Evolutionary conservation across 2,113 vertebrate species (phyloP), one percentile per base, ranked within the genome.

Genomic region (Anoplopoma fimbria): DNA sequence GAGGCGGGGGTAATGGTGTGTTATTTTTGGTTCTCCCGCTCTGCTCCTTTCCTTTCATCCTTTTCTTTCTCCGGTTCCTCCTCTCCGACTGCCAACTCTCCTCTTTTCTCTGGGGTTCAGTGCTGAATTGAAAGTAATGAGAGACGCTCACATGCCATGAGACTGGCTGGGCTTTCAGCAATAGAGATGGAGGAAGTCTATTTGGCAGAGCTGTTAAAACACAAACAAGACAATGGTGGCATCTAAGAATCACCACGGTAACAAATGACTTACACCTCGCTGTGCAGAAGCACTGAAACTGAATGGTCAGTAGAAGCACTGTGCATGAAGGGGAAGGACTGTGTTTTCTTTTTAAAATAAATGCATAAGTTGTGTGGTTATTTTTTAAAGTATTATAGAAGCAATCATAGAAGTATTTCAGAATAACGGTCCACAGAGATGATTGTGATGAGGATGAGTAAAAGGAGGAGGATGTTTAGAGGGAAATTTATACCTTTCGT

Each of bases 21-120:
- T 89, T 92, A 85, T 90, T 93, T 89, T 90, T 89, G 84, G 81
- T 77, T 89, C 84, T 90, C 78, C 69, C 53, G 60, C 75, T 85
- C 84, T 87, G 79, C 85, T 89, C 13, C 62, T 61, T 76, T 90
- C 87, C 81, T 88, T 90, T 91, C 84, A 92, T 90, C 77, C 79
- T 84, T 53, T 87, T 86, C 79, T 85, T 62, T 67, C 75, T 63
- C 65, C 79, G 75, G 53, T 71, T 87, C 23, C 81, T 71, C 62
- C 75, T 82, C 75, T 65, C 69, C 7, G 65, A 79, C 88, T 85
- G 90, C 88, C 87, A 89, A 51, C 86, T 79, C 71, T 79, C 71
- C 33, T 84, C 72, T 82, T 90, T 90, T 91, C 91, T 92, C 85
- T 83, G 79, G 87, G 75, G 83, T 88, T 91, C 83, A 85, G 78